A percentile compares a stretch with the other conserved stretches of the same genome.
phyloP scores from a whole-genome alignment of 2,888 invertebrate genomes.

The Eudemis profundana region DNA sequence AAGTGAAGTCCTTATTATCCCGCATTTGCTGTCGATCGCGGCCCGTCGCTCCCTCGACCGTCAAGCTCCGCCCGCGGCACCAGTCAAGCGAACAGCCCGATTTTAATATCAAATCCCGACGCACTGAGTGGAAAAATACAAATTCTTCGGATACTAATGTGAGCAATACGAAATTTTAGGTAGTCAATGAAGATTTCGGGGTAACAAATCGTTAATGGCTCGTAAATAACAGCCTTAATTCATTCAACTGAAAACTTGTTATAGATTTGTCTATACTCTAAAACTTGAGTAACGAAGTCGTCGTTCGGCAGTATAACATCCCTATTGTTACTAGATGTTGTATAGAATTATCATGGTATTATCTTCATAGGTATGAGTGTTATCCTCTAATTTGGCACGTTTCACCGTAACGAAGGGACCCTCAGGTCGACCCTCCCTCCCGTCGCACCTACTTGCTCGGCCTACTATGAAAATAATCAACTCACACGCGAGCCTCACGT shows the following conservation, averaged over 20 bases:
- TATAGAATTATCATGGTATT: background rate
- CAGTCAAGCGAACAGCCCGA: slow-evolving; percentile 28
- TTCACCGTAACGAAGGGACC: slow-evolving; percentile 18
- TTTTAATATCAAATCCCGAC: slow-evolving; percentile 18
- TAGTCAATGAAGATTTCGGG: background rate
- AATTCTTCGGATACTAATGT: slow-evolving; percentile 4
- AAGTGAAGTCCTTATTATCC: slow-evolving; percentile 35
- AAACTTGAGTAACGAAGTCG: background rate
- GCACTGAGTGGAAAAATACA: slow-evolving; percentile 1
- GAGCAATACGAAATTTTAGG: background rate
- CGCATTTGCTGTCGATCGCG: slow-evolving; percentile 29
- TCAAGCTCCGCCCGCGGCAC: slow-evolving; percentile 14
- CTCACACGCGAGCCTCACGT: slow-evolving; percentile 30
- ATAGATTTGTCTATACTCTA: slow-evolving; percentile 7
- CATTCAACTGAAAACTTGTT: slow-evolving; percentile 21
- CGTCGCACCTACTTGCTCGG: slow-evolving; percentile 72
- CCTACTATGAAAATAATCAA: slow-evolving; percentile 38
- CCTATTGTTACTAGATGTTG: background rate
- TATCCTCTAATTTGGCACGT: slow-evolving; percentile 28
- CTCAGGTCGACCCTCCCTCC: slow-evolving; percentile 54
- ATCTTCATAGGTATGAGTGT: slow-evolving; percentile 7
- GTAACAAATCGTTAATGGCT: background rate
- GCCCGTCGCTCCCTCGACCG: slow-evolving; percentile 19
- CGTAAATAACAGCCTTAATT: background rate
- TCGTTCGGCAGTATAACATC: background rate